phyloP scores from a whole-genome alignment of 35 echinoderm and acorn worm species.

The Holothuria glaberrima region DNA sequence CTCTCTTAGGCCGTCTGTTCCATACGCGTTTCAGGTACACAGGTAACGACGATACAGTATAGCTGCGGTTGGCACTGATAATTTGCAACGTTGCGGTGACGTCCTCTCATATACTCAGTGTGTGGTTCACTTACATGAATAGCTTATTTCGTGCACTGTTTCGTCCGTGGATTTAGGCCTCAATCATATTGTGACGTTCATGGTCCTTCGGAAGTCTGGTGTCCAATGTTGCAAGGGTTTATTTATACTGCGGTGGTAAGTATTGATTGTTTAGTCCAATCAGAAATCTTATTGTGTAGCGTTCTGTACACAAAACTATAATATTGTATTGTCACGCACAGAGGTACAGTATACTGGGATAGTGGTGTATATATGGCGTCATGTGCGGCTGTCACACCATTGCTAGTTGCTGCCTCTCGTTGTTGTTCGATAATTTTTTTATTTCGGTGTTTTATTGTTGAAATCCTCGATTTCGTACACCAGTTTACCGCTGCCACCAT shows the following conservation, averaged over 20 bases:
- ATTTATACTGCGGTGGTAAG: not conserved
- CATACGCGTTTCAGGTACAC: slow-evolving; percentile 4
- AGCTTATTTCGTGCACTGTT: not conserved
- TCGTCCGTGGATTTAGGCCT: not conserved
- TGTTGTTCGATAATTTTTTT: not conserved
- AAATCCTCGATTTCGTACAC: not conserved
- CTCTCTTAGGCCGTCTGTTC: not conserved
- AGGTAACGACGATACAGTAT: not conserved
- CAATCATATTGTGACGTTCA: not conserved
- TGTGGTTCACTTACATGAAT: not conserved
- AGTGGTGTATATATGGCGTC: too few species aligned
- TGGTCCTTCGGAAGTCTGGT: not conserved
- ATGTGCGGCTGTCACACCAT: not conserved
- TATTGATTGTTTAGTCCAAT: not conserved
- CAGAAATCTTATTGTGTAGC: not conserved
- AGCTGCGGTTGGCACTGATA: not conserved
- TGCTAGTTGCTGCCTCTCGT: not conserved
- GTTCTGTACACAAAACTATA: not conserved
- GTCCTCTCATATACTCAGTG: not conserved
- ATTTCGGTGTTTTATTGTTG: not conserved
- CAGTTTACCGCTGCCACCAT: not conserved
- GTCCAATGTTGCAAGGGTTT: not conserved
- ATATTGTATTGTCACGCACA: not conserved
- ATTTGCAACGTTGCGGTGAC: slow-evolving; percentile 12
- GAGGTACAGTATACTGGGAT: not conserved